Percentiles rank a stretch among this genome's conserved stretches.
Evolutionary conservation across 2,797 vertebrate genomes (phyloP).

Genomic region (Coreius guichenoti): DNA sequence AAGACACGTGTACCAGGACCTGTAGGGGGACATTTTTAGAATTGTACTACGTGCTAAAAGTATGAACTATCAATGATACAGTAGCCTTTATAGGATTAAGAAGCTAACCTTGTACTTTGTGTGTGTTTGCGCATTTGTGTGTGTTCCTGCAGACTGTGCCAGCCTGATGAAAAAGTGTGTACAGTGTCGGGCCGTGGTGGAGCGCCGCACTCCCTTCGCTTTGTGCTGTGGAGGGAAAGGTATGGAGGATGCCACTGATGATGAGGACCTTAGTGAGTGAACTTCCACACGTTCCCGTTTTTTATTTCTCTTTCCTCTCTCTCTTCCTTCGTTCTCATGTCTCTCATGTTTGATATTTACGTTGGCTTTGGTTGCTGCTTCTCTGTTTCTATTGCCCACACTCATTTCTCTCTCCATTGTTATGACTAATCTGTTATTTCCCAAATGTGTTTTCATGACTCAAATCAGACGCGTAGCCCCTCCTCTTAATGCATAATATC

Average conservation of each 20-base stretch:
- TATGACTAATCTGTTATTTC: conserved; percentile 48
- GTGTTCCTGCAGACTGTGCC: conserved; percentile 88
- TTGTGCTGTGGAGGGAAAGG: conserved; percentile 97
- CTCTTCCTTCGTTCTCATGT: conserved; percentile 42
- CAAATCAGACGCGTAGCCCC: conserved; percentile 19
- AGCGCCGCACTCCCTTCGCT: conserved; percentile 94
- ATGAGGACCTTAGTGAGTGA: conserved; percentile 96
- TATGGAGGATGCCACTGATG: conserved; percentile 90
- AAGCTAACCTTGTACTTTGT: neutral
- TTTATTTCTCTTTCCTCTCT: conserved; percentile 64
- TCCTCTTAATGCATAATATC: conserved; percentile 33
- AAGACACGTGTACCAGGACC: too few species aligned
- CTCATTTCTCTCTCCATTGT: conserved; percentile 37
- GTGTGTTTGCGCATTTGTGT: conserved; percentile 1
- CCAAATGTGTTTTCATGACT: conserved; percentile 42
- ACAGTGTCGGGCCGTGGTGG: conserved; percentile 96
- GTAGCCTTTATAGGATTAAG: neutral
- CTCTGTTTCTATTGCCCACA: conserved; percentile 35
- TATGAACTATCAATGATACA: neutral
- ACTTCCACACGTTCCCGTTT: conserved; percentile 78
- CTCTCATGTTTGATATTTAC: conserved; percentile 55
- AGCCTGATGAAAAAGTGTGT: conserved; percentile 99
- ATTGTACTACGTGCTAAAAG: too few species aligned
- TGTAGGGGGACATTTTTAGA: too few species aligned
- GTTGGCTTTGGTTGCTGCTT: conserved; percentile 51